These are phyloP conservation scores for Megalops atlanticus DNA, from an alignment of 2,113 vertebrate genomes.

Conservation along the genomic window DNA sequence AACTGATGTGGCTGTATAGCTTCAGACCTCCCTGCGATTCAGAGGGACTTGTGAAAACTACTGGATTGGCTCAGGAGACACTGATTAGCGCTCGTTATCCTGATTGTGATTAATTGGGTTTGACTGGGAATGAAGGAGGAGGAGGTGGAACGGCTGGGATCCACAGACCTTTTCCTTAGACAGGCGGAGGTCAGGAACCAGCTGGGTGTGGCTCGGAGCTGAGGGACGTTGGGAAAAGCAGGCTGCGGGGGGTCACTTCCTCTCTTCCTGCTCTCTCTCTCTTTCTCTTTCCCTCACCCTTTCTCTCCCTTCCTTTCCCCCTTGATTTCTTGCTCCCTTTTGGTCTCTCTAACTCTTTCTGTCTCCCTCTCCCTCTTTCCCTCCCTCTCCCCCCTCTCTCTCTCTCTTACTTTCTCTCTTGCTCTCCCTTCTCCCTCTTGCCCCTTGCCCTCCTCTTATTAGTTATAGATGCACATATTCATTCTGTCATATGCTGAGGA, in stretches of 20 bases:
- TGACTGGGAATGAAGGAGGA: too few relatives aligned
- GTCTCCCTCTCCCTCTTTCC: neutral
- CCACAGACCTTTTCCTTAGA: slow-evolving; percentile 25
- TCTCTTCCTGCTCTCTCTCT: slow-evolving; percentile 44
- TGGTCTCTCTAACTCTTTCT: neutral
- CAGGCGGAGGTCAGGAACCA: slow-evolving; percentile 38
- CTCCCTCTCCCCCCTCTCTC: neutral
- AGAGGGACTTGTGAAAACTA: neutral
- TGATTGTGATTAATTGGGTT: slow-evolving; percentile 20
- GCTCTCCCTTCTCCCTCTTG: neutral
- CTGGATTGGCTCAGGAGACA: neutral
- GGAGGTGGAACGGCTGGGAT: neutral
- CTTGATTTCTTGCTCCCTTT: neutral
- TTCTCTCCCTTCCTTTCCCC: neutral
- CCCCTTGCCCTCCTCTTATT: neutral
- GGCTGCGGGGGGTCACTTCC: slow-evolving; percentile 54
- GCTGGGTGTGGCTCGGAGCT: slow-evolving; percentile 37
- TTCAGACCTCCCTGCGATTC: neutral
- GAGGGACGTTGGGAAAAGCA: slow-evolving; percentile 37
- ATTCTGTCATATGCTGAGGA: slow-evolving; percentile 51
- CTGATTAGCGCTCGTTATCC: slow-evolving; percentile 4
- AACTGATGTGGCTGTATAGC: neutral
- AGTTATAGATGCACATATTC: slow-evolving; percentile 37
- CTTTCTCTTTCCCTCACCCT: neutral
- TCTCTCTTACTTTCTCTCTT: neutral